phyloP scores from a whole-genome alignment of 1,140 invertebrate genomes.

The Drosophila parabipectinata region DNA sequence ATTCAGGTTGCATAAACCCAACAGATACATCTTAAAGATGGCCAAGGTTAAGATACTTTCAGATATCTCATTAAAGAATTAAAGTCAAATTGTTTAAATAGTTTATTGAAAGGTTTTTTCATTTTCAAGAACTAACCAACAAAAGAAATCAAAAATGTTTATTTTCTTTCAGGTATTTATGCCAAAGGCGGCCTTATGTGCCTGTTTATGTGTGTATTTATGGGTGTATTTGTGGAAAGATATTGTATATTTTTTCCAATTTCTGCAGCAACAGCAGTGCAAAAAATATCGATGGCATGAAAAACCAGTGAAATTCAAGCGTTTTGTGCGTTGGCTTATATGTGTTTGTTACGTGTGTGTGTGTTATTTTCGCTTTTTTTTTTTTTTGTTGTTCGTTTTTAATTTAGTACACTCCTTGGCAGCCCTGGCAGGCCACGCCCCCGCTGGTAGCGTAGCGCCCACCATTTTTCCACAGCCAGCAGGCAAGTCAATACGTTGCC shows the following conservation, averaged over 20 bases:
- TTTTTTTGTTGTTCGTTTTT: slow-evolving; percentile 20
- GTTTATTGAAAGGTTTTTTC: too few species aligned
- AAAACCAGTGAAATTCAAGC: slow-evolving; percentile 25
- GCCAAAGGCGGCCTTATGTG: background rate
- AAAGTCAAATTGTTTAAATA: too few species aligned
- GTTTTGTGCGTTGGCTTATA: background rate
- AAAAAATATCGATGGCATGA: background rate
- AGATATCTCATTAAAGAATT: too few species aligned
- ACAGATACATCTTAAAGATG: too few species aligned
- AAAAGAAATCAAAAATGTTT: slow-evolving; percentile 35
- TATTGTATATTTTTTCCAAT: slow-evolving; percentile 8
- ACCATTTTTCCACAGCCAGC: slow-evolving; percentile 12
- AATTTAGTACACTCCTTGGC: slow-evolving; percentile 39
- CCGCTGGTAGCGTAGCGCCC: background rate
- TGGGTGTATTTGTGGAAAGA: background rate
- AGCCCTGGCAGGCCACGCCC: slow-evolving; percentile 21
- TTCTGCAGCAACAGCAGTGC: slow-evolving; percentile 5
- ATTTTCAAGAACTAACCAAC: background rate
- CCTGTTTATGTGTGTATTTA: background rate
- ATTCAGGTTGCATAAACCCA: too few species aligned
- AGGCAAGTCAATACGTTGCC: slow-evolving; percentile 56
- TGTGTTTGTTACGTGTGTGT: background rate
- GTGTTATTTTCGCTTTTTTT: slow-evolving; percentile 6
- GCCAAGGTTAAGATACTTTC: too few species aligned
- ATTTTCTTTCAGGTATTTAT: slow-evolving; percentile 28